Evolutionary conservation across 2,888 invertebrate genomes (phyloP), one percentile per base, ranked within the genome.

Genomic region (Ametastegia equiseti): DNA sequence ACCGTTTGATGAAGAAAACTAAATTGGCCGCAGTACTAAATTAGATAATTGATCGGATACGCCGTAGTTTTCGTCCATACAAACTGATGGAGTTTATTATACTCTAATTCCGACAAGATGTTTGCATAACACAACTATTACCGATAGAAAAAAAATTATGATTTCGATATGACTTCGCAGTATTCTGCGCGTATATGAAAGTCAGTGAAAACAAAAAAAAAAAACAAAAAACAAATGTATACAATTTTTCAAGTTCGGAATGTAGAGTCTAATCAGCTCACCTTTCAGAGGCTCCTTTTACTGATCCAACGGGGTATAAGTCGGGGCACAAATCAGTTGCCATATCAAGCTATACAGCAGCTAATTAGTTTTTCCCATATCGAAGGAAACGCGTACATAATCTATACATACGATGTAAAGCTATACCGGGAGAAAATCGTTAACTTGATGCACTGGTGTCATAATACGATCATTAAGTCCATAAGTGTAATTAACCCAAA

Each of bases 291-390:
- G 89, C 85, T 84, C 88, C 86, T 84, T 88, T 90, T 65, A 89
- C 69, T 82, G 89, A 86, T 82, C 89, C 89, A 84, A 89, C 90
- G 73, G 88, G 87, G 81, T 86, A 90, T n/a, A 91, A 84, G 85
- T 91, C 90, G 69, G 88, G 87, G 81, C 86, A 90, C n/a, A 91
- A 85, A 86, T 91, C 91, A 63, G 91, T 87, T 82, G 91, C 89
- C 91, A 91, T 90, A 81, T 87, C 84, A 78, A 78, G 27, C 42
- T 78, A 33, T 63, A 11, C 13, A 45, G 27, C 63, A 36, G 42
- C 27, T 27, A 23, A 57, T 45, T 45, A 78, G 60, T 60, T 57
- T 42, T 78, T 39, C 78, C 57, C 78, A 78, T 78, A 45, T 63
- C 78, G 78, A 42, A 63, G 75, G 13, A 75, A 71, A 71, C 27